Evolutionary conservation across 1,140 invertebrate genomes (phyloP), one percentile per base, ranked within the genome.

Genomic region (Galendromus occidentalis): DNA sequence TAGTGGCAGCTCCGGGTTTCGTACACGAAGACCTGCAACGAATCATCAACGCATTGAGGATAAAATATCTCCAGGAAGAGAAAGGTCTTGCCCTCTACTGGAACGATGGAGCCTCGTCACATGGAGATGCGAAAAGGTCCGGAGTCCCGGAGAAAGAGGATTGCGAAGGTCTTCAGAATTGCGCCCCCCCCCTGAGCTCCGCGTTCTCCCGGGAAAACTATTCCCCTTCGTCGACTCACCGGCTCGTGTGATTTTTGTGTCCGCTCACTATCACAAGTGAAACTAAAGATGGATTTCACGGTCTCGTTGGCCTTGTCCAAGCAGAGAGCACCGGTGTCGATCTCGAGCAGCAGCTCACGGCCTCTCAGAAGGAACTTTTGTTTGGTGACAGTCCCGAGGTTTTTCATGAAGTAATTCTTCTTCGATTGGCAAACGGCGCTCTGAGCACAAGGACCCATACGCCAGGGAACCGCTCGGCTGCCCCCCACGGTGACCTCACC

Each of bases 341-440:
- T 59, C 17, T 29, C 51, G 22, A 59, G 51, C 25, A 59, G 33
- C 12, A 59, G 22, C 9, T 59, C 51, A 14, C 14, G 33, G 22
- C 68, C 70, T 67, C 65, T 64, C 12, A 68, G 12, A 41, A 64
- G n/a, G 30, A 70, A 69, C 18, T 59, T 39, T 33, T 66, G 66
- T 2, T 66, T 66, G n/a, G 66, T 64, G 33, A 68, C 42, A 18
- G 55, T 68, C 4, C 70, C 70, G 66, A 71, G 69, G 59, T 71
- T 69, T 20, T 69, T 66, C 22, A 12, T 30, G 25, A 71, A 70
- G 17, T 20, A 20, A 18, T 39, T 41, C 14, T 25, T 14, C 44
- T 71, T 70, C 22, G 67, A 68, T 44, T 71, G 70, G 66, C 70
- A 71, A 29, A 71, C 44, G 5, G 69, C 68, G 25, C 69, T 68